Evolutionary conservation across 2,888 invertebrate species (phyloP).

Genomic region (Hydriomena furcata): DNA sequence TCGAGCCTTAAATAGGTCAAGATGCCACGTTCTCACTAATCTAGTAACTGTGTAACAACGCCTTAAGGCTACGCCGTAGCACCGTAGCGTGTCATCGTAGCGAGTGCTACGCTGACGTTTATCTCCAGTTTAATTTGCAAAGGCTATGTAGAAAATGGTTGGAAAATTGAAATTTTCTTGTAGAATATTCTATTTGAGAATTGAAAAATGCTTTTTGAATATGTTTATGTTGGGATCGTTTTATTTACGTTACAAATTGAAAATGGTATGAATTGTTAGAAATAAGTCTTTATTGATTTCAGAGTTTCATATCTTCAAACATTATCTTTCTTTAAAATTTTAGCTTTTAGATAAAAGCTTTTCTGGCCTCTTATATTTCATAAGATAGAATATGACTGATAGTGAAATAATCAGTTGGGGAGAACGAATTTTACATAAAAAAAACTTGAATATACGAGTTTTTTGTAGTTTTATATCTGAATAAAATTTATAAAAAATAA

Average conservation of each 20-base stretch:
- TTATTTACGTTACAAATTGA: not conserved
- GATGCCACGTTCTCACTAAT: slow-evolving; percentile 62
- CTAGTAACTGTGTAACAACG: slow-evolving; percentile 60
- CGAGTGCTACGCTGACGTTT: slow-evolving; percentile 36
- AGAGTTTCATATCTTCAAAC: too few species aligned
- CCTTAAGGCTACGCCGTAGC: slow-evolving; percentile 55
- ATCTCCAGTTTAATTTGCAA: slow-evolving; percentile 36
- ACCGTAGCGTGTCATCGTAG: slow-evolving; percentile 42
- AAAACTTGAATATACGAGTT: too few species aligned
- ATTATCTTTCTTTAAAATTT: too few species aligned
- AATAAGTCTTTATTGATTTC: too few species aligned
- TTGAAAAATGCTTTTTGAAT: slow-evolving; percentile 18
- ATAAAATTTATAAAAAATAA: too few species aligned
- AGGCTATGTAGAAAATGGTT: slow-evolving; percentile 16
- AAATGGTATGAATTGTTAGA: too few species aligned
- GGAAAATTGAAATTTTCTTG: slow-evolving; percentile 1
- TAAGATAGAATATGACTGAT: too few species aligned
- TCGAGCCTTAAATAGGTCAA: slow-evolving; percentile 63
- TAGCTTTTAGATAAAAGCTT: too few species aligned
- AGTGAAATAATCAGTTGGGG: too few species aligned
- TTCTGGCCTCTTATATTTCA: too few species aligned
- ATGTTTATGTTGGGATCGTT: not conserved
- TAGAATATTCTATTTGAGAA: not conserved
- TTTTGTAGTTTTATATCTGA: too few species aligned
- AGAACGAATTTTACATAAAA: too few species aligned